A percentile compares a stretch with the other conserved stretches of the same genome.
These are phyloP conservation scores for Drosophila hydei DNA, from an alignment of 1,140 invertebrate species.

Conservation along the genomic window DNA sequence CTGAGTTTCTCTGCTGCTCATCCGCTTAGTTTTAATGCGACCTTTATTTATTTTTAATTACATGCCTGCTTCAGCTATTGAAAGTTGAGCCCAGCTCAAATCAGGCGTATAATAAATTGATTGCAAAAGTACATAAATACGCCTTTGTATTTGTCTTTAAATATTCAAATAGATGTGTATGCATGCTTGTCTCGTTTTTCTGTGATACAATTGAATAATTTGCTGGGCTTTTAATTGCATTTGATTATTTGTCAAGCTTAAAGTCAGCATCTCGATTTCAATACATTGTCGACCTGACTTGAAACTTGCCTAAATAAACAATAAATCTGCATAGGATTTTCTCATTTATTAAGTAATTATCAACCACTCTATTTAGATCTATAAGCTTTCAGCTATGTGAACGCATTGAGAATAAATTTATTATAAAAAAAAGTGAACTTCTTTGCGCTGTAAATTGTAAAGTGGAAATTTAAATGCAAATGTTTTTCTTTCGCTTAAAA, in stretches of 20 bases:
- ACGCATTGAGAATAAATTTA: too few relatives aligned
- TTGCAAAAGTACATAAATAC: slow-evolving; percentile 52
- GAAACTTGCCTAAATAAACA: too few relatives aligned
- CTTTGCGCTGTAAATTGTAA: background rate
- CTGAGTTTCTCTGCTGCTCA: slow-evolving; percentile 6
- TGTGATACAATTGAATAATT: slow-evolving; percentile 45
- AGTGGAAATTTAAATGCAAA: background rate
- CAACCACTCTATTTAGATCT: too few relatives aligned
- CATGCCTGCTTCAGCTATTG: slow-evolving; percentile 55
- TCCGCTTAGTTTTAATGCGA: slow-evolving; percentile 14
- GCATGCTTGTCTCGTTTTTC: slow-evolving; percentile 20
- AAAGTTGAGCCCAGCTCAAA: slow-evolving; percentile 51
- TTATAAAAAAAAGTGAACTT: background rate
- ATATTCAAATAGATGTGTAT: background rate
- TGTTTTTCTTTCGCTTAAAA: background rate
- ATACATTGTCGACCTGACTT: too few relatives aligned
- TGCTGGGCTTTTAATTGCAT: slow-evolving; percentile 57
- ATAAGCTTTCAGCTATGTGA: too few relatives aligned
- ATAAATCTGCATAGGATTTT: too few relatives aligned
- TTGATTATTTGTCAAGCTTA: slow-evolving; percentile 40
- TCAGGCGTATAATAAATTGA: slow-evolving; percentile 75
- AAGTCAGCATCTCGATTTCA: slow-evolving; percentile 19
- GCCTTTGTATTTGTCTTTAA: background rate
- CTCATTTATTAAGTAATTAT: too few relatives aligned
- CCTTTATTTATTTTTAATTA: slow-evolving; percentile 74